phyloP scores from a whole-genome alignment of 1,140 invertebrate species.

The Leptinotarsa lineolata region DNA sequence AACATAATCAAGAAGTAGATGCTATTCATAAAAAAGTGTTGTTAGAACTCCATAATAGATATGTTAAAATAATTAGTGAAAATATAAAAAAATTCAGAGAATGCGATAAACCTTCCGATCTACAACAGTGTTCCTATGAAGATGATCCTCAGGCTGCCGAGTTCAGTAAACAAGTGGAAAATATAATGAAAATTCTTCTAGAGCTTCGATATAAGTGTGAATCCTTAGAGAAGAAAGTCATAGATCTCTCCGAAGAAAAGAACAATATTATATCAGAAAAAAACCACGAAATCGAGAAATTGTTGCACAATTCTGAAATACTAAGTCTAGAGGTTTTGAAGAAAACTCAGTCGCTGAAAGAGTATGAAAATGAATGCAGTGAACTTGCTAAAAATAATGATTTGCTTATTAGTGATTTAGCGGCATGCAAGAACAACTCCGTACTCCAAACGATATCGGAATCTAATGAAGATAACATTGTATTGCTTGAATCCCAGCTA shows the following conservation, averaged over 20 bases:
- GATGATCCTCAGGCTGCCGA: constrained; percentile 40
- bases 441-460: constrained; percentile 70
- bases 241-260: constrained; percentile 49
- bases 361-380: constrained; percentile 66
- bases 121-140: constrained; percentile 48
- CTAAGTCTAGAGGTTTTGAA: constrained; percentile 49
- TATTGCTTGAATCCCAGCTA: constrained; percentile 64
- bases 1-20: constrained; percentile 9
- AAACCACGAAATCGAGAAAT: constrained; percentile 52
- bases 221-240: constrained; percentile 52
- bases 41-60: constrained; percentile 42
- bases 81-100: constrained; percentile 60
- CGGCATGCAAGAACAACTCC: constrained; percentile 62
- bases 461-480: constrained; percentile 67
- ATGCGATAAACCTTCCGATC: constrained; percentile 57
- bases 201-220: constrained; percentile 53
- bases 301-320: constrained; percentile 48
- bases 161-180: constrained; percentile 51
- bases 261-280: constrained; percentile 46
- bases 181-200: constrained; percentile 52
- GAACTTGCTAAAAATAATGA: constrained; percentile 72
- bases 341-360: constrained; percentile 50
- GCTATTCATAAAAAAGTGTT: constrained; percentile 33
- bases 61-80: constrained; percentile 57
- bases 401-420: constrained; percentile 65